phyloP scores from a whole-genome alignment of 2,888 invertebrate genomes.

The Nomada goodeniana region DNA sequence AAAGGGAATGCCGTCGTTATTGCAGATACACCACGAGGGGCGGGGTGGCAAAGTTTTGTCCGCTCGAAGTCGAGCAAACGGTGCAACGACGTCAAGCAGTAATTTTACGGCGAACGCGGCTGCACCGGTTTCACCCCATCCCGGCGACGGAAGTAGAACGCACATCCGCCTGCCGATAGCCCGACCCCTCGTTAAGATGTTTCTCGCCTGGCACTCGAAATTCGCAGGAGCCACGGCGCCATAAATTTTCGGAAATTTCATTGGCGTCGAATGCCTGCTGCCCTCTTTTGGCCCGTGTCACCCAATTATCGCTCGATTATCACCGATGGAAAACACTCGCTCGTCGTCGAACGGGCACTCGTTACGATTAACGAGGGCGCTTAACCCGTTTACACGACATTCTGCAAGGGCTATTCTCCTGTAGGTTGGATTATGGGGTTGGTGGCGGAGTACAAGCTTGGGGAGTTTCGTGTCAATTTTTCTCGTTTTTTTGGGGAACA shows the following conservation, averaged over 20 bases:
- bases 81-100: conserved; percentile 45
- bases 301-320: conserved; percentile 64
- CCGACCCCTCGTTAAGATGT: conserved; percentile 76
- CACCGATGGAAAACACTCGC: conserved; percentile 42
- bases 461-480: not conserved
- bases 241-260: conserved; percentile 73
- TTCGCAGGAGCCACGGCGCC: conserved; percentile 59
- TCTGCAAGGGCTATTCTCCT: not conserved
- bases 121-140: conserved; percentile 54
- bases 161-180: conserved; percentile 74
- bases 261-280: conserved; percentile 39
- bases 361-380: conserved; percentile 22
- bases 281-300: conserved; percentile 27
- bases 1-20: conserved; percentile 65
- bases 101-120: conserved; percentile 51
- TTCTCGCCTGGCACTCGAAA: conserved; percentile 65
- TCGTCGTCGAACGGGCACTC: conserved; percentile 23
- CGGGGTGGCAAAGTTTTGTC: conserved; percentile 53
- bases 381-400: not conserved
- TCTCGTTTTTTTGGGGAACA: not conserved
- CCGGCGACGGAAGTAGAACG: conserved; percentile 71
- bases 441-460: not conserved
- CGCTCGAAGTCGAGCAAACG: conserved; percentile 14
- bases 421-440: not conserved
- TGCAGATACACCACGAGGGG: conserved; percentile 50